Evolutionary conservation across 2,113 vertebrate genomes (phyloP), one percentile per base, ranked within the genome.

Genomic region (Embiotoca jacksoni): DNA sequence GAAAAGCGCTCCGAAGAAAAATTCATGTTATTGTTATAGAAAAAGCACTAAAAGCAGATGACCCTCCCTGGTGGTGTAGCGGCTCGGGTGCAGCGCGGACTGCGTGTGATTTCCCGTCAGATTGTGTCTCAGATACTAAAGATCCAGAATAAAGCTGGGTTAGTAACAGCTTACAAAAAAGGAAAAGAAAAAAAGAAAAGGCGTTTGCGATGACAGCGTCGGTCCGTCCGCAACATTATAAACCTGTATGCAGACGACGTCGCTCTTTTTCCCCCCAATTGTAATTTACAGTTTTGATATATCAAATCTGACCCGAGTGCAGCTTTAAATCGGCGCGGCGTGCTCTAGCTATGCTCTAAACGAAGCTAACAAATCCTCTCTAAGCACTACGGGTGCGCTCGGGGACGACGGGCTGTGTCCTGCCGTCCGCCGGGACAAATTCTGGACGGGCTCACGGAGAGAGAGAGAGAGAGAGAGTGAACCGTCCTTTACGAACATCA

Each of bases 371-470:
- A 47, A 4, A 35, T 67, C 56, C 53, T 80, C 58, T 80, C 68
- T 73, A 87, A 76, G 71, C 33, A 1, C 78, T 65, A 83, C 66
- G n/a, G 58, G 23, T 70, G 52, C 10, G 75, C 79, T 83, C 1
- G 10, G 32, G 77, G 72, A 89, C n/a, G 0, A 65, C 39, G 16
- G 3, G 65, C 82, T 64, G 75, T 69, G 85, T 63, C 49, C 76
- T 83, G 83, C 65, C 55, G 54, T 77, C 85, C 56, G 76, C 70
- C 23, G 23, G 23, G 23, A 23, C 23, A 31, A 52, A 80, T 52
- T 49, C 82, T 82, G 88, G 78, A 92, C 85, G 13, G 62, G 3
- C 73, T 54, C 62, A 23, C 23, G 23, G 23, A 23, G 23, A 23
- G 23, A 23, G 23, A 23, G 23, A 23, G 23, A 23, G 10, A 44